phyloP scores from a whole-genome alignment of 2,113 vertebrate species.

The Hylia prasina region DNA sequence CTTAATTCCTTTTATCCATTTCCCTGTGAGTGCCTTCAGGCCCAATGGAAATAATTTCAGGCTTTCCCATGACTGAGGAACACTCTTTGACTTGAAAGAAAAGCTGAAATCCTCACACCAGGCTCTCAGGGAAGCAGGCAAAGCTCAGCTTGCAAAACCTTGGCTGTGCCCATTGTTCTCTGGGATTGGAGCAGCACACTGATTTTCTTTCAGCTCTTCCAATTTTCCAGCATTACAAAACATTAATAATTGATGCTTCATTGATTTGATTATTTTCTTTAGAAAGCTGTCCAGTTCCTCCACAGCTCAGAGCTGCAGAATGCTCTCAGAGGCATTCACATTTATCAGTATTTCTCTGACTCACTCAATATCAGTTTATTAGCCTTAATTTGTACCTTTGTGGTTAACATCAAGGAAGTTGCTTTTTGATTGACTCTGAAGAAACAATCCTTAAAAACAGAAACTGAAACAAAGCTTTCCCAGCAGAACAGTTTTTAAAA shows the following conservation, averaged over 20 bases:
- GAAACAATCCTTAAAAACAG: constrained; percentile 10
- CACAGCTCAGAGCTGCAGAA: neutral
- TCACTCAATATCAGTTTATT: constrained; percentile 38
- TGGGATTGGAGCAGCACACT: neutral
- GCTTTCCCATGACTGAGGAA: neutral
- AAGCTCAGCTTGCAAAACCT: neutral
- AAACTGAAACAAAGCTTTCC: constrained; percentile 23
- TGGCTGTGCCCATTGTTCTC: neutral
- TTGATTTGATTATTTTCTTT: constrained; percentile 42
- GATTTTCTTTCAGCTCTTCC: neutral
- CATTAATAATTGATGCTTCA: constrained; percentile 30
- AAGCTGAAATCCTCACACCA: neutral
- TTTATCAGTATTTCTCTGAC: constrained; percentile 11
- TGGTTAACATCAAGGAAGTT: constrained; percentile 9
- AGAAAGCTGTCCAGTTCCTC: neutral
- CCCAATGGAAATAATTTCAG: neutral
- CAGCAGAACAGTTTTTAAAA: constrained; percentile 36
- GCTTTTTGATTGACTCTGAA: constrained; percentile 17
- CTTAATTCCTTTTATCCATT: neutral
- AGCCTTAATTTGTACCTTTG: constrained; percentile 39
- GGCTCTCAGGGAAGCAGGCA: neutral
- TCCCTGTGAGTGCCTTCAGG: neutral
- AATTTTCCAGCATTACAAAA: constrained; percentile 8
- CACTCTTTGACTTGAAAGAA: neutral
- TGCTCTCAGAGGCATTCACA: neutral